Base-by-base conservation (phyloP, 2,888 invertebrate species). In the Unio pictorum region DNA sequence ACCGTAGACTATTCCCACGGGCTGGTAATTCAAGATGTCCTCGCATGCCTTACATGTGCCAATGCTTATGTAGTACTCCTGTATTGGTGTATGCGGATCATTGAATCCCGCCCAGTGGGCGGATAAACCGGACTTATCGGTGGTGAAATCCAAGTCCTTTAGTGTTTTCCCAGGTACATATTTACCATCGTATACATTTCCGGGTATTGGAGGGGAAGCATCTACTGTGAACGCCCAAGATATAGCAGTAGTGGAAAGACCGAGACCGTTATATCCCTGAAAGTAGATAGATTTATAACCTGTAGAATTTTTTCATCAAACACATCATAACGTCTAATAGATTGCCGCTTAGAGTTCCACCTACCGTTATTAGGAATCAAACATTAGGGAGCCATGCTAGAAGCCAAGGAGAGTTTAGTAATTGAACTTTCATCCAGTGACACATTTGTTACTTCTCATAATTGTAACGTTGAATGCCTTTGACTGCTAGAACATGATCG, bases 191-290 rank as follows among this genome's bases (percentile, higher is more conserved):
- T 69, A 79, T 15, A 81, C 76, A 64, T 71, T 74, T 17, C 79
- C 81, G 30, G 67, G 55, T 7, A 68, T 55, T 15, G 79, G 81
- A 0, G 81, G 75, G 4, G 79, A 67, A 3, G 74, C 69, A 61
- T 81, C 81, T 1, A 81, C 78, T 7, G 60, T 66, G 56, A 74
- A 74, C 8, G 79, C 79, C 76, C 78, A 81, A 2, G 81, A 81
- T 18, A 69, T 63, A n/a, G 76, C 75, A n/a, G 69, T 59, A 20
- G 73, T 70, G 20, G 69, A 72, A 3, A 78, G 64, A 20, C 81
- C 81, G 17, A 75, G 76, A 11, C 71, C 72, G 65, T 81, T 79
- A 28, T 72, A 76, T 15, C 73, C 75, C 79, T 79, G 58, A 3
- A 45, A 45, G 3, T 11, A 45, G 15, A 45, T 11, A 45, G 15